Base-by-base conservation (phyloP, 1,140 invertebrate genomes). In the Cydia amplana region DNA sequence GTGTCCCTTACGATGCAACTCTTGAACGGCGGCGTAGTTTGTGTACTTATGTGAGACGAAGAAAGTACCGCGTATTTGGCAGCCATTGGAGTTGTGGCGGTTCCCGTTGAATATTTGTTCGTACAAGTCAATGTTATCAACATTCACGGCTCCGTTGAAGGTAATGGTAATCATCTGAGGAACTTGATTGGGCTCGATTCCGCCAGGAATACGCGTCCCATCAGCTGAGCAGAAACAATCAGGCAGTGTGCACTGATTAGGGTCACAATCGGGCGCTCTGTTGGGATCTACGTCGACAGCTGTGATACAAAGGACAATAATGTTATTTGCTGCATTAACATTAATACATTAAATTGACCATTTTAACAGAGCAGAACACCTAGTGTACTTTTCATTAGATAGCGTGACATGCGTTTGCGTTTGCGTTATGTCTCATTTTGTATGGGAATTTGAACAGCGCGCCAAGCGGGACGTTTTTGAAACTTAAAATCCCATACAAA, bases 31-130 rank as follows among this genome's bases (percentile, higher is more conserved):
- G 10, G 97, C 98, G 86, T 99, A 99, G 91, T 99, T 99, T 70
- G 97, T 98, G 91, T 98, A 99, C 87, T 98, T 98, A 94, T 99
- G 98, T 0, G 97, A 98, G 0, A 98, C 96, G 90, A 99, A 99
- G 95, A 99, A 99, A 5, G 98, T 99, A 78, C 97, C 97, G 79
- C 96, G 95, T 86, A 99, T 97, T 83, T 98, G 96, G 87, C 98
- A 99, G 25, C 98, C 97, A 88, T 99, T 99, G 18, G 98, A 97
- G 87, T 98, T 98, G 82, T 95, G 95, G 16, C 97, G 94, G 81
- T 96, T 95, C 2, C 97, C 97, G 85, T 97, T 97, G 94, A 98
- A 98, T 79, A 98, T 95, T 80, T 98, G 97, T 64, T 98, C 96
- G 92, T 98, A 98, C 63, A 98, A 93, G 82, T 98, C 97, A 83